A percentile compares a stretch with the other conserved stretches of the same genome.
Conservation (phyloP, 2,113 vertebrate species). For the Ailurus styani region DNA sequence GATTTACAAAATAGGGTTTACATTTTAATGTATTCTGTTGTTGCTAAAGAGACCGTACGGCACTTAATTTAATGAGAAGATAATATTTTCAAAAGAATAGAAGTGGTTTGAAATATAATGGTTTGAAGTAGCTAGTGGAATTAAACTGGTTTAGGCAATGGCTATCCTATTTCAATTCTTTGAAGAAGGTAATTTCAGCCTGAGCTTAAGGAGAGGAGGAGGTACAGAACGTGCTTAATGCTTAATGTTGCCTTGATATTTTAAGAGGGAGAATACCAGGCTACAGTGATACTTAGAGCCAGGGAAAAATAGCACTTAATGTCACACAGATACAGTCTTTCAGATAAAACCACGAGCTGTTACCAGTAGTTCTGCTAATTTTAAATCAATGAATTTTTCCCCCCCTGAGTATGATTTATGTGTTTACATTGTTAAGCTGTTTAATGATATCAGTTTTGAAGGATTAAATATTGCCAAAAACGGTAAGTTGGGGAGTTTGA, state of each 20-base stretch:
- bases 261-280: background rate
- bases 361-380: background rate
- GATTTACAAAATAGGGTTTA: background rate
- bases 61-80: conserved; percentile 36
- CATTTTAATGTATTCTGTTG: conserved; percentile 29
- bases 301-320: background rate
- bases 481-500: background rate
- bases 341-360: background rate
- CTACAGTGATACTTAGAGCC: background rate
- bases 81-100: background rate
- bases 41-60: background rate
- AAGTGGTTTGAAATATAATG: conserved; percentile 23
- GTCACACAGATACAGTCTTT: background rate
- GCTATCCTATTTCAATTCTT: conserved; percentile 19
- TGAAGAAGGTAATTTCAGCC: conserved; percentile 7
- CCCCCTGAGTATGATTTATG: background rate
- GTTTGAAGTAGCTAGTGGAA: background rate
- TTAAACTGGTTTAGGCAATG: conserved; percentile 31
- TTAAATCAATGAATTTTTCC: background rate
- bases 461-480: background rate
- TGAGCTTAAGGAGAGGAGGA: background rate
- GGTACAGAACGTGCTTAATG: background rate
- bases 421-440: background rate
- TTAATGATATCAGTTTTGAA: background rate
- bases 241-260: background rate